Evolutionary conservation across 2,113 vertebrate species (phyloP), one percentile per base, ranked within the genome.

Genomic region (Phalacrocorax aristotelis): DNA sequence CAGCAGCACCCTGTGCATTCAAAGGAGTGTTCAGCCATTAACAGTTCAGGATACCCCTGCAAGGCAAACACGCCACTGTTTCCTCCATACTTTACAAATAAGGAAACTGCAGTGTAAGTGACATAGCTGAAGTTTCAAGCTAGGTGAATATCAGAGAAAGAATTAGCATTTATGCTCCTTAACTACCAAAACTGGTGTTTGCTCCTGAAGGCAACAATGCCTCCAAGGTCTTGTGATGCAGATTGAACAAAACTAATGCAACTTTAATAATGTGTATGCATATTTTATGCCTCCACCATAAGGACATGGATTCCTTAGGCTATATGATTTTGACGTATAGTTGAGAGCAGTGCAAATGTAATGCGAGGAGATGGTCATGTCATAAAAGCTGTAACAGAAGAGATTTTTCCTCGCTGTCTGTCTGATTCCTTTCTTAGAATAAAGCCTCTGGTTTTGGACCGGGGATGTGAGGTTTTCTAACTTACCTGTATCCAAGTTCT

Each of bases 201-300:
- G 44, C 38, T 95, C 49, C 87, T 95, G 84, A 76, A 91, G 62
- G 52, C 62, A 95, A 92, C 89, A 94, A 64, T 85, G 70, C 94
- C 93, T 95, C 65, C 77, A 69, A 96, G 93, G 75, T 89, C 80
- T 95, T 77, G 52, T 61, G 65, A n/a, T 87, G 83, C 65, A 69
- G 89, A 89, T n/a, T 94, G 89, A 96, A 90, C 84, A 81, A 89
- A 95, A 92, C 87, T 83, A 93, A 95, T 95, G 84, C 70, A 97
- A 95, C 75, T 97, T 97, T 95, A 90, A 96, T 96, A 93, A 77
- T 6, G 26, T 66, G 32, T 85, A 95, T 96, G 75, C 66, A 96
- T 96, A 97, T 96, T 97, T 97, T 90, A 96, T 95, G 68, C 42
- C 68, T 93, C 78, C 2, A 12, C 70, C 87, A 88, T 95, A 89